Evolutionary conservation across 1,140 invertebrate species (phyloP), one percentile per base, ranked within the genome.

Genomic region (Zaprionus taronus): DNA sequence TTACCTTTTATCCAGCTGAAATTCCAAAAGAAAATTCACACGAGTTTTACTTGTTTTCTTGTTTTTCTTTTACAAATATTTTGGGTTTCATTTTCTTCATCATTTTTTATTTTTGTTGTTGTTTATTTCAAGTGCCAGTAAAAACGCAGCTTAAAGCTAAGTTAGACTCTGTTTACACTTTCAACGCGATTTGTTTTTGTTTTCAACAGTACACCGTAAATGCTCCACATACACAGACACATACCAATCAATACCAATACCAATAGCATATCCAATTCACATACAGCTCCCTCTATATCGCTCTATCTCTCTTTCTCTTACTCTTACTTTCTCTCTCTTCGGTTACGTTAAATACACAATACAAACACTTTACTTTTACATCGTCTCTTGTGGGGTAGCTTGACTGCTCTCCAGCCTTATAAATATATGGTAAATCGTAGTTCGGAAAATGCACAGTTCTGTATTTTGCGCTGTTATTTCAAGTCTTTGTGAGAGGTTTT

Each of bases 61-160:
- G 47, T 80, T 80, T 41, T n/a, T 15, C 22, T 80, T 87, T 87
- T 89, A 84, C 84, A 89, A 89, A 89, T 84, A 81, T 84, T 87
- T 86, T 85, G 72, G 62, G 66, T 79, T 82, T 83, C 41, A 17
- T 47, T 47, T 47, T 47, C 41, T 17, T 47, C 5, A 17, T 79
- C 41, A 62, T 65, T 55, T 17, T 9, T 41, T 41, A 15, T 41
- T 51, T 24, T 20, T 82, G 81, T 82, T 79, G 49, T 80, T 83
- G 5, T 91, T 91, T 84, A 91, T 91, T 91, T 91, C 81, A 91
- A 91, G 87, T 91, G 87, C 87, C 87, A 91, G 83, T 91, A 91
- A 91, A 91, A 91, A 91, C 87, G 87, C 87, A 87, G 89, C 87
- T 91, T 91, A 91, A 87, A 87, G 89, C 87, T 91, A 91, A 91